A percentile compares a stretch with the other conserved stretches of the same genome.
Conservation (phyloP, 2,888 invertebrate genomes). For the Frankliniella intonsa region DNA sequence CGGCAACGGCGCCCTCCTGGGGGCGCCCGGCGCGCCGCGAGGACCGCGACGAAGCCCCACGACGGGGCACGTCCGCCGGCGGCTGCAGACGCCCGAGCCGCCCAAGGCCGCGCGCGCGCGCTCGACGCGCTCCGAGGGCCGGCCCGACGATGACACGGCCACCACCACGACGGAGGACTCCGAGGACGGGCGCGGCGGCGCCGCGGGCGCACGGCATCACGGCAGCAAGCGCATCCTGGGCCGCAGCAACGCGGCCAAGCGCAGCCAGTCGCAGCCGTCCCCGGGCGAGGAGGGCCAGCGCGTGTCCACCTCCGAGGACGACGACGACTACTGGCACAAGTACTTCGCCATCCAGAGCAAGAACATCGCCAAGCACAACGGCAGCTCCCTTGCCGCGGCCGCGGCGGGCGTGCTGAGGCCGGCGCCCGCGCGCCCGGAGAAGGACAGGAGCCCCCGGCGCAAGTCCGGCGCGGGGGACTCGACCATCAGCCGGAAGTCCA, state of each 20-base stretch:
- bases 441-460: background rate
- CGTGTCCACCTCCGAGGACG: constrained; percentile 35
- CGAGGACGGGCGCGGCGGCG: constrained; percentile 29
- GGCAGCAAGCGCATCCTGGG: constrained; percentile 39
- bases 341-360: constrained; percentile 11
- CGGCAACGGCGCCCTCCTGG: constrained; percentile 26
- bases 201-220: constrained; percentile 25
- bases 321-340: constrained; percentile 30
- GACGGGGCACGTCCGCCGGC: constrained; percentile 39
- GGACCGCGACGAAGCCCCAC: constrained; percentile 42
- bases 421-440: constrained; percentile 14
- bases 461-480: background rate
- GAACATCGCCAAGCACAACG: constrained; percentile 19
- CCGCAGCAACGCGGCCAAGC: constrained; percentile 34
- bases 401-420: constrained; percentile 5
- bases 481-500: constrained; percentile 9
- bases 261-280: constrained; percentile 34
- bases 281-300: constrained; percentile 33
- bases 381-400: background rate
- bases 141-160: constrained; percentile 32
- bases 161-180: constrained; percentile 36
- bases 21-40: constrained; percentile 35
- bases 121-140: constrained; percentile 32
- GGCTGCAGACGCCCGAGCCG: constrained; percentile 37
- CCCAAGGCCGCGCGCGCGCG: constrained; percentile 34